These are phyloP conservation scores for Corythornis madagascariensis DNA, from an alignment of 2,113 vertebrate genomes.

Conservation along the genomic window DNA sequence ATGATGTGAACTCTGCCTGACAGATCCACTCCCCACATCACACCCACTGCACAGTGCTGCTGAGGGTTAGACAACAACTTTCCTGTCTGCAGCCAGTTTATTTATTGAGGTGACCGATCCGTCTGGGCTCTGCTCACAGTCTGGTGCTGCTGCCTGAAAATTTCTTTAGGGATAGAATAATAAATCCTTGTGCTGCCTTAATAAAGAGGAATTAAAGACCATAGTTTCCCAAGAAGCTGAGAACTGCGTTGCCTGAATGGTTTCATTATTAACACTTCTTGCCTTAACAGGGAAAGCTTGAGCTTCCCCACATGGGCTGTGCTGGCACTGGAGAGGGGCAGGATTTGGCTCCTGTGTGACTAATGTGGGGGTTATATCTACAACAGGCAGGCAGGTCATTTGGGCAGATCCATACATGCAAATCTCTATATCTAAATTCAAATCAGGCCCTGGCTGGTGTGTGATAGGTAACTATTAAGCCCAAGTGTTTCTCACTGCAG, in stretches of 20 bases:
- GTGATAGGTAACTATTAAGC: not conserved
- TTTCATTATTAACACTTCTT: not conserved
- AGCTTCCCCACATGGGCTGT: not conserved
- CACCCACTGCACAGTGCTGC: not conserved
- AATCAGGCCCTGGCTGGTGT: not conserved
- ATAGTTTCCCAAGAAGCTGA: not conserved
- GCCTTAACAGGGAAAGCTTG: not conserved
- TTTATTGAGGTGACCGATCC: not conserved
- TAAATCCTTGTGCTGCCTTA: not conserved
- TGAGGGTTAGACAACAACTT: not conserved
- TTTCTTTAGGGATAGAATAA: not conserved
- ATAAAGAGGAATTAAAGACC: not conserved
- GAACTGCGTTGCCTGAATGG: not conserved
- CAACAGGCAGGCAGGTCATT: not conserved
- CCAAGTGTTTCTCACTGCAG: not conserved
- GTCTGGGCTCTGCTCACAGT: not conserved
- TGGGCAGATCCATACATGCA: not conserved
- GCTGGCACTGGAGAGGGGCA: not conserved
- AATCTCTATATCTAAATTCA: not conserved
- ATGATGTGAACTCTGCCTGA: not conserved
- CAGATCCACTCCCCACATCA: not conserved
- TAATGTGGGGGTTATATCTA: not conserved
- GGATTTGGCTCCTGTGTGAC: not conserved
- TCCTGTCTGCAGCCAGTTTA: conserved; percentile 18
- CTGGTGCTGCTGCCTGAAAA: not conserved